Evolutionary conservation across 2,797 vertebrate species (phyloP), one percentile per base, ranked within the genome.

Genomic region (Sebastolobus alascanus): DNA sequence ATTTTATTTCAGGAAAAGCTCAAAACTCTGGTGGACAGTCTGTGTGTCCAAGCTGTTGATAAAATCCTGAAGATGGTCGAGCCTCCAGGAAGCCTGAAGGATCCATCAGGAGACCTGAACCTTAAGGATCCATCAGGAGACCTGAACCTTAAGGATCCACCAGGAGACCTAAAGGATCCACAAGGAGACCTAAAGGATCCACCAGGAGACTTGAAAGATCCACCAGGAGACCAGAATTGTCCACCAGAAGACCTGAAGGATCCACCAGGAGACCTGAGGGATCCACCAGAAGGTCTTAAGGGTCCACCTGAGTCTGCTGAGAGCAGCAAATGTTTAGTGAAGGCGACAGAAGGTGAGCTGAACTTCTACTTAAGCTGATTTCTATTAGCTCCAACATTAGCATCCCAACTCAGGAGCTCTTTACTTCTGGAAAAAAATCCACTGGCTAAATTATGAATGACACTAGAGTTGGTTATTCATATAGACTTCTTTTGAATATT

Each of bases 31-130:
- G 56, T 90, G 11, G 79, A 89, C 38, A n/a, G 18, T 31, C 1
- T 89, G 72, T 89, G 89, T 85, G 40, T 43, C 2, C 75, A 86
- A 16, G 88, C 89, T 22, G 81, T 91, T 4, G 75, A 93, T 22
- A 70, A 82, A 22, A 84, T 93, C 73, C 56, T 90, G 54, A 65
- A 70, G 82, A 22, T 80, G 2, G 1, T 84, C 0, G 12, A 74
- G 9, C 14, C 10, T 2, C 6, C 38, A n/a, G 38, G 20, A 43
- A 64, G 22, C 18, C 16, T 20, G 61, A 67, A 43, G 13, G 72
- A 60, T 25, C 37, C 61, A 63, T 4, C 25, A 12, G 43, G 11
- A 38, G 60, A 22, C 11, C 35, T 37, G 35, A 50, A 18, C 20
- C 5, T 16, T 33, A 66, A 33, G 1, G 75, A 63, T 20, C 29